A percentile compares a stretch with the other conserved stretches of the same genome.
Evolutionary conservation across 2,888 invertebrate species (phyloP).

Genomic region (Drosophila incognita): DNA sequence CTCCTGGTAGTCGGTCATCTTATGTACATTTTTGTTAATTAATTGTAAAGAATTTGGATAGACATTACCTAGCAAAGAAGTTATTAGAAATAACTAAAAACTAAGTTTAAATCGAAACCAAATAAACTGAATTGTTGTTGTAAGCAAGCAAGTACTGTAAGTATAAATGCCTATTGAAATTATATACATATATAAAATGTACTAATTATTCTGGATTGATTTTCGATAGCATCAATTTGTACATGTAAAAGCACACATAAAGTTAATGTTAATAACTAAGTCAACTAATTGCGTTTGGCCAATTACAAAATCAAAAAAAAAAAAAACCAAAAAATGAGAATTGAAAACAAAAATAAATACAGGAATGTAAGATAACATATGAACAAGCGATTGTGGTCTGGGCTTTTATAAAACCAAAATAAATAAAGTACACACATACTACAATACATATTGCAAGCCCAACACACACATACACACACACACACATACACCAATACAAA

Average conservation of each 20-base stretch:
- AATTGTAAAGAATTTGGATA: conserved; percentile 72
- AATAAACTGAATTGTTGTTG: conserved; percentile 52
- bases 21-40: conserved; percentile 67
- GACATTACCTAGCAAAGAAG: conserved; percentile 48
- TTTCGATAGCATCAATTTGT: conserved; percentile 67
- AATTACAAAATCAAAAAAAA: conserved; percentile 8
- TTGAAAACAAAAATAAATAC: conserved; percentile 46
- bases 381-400: conserved; percentile 28
- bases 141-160: conserved; percentile 56
- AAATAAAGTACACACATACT: conserved; percentile 10
- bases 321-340: conserved; percentile 11
- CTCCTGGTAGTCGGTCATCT: conserved; percentile 33
- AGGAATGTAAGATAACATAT: conserved; percentile 69
- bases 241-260: conserved; percentile 73
- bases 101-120: conserved; percentile 40
- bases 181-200: conserved; percentile 31
- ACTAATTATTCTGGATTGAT: conserved; percentile 43
- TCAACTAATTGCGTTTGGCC: conserved; percentile 44
- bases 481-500: conserved; percentile 23
- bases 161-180: conserved; percentile 50
- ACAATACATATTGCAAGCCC: conserved; percentile 31
- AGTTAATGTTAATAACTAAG: conserved; percentile 61
- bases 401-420: conserved; percentile 46
- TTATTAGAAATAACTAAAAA: conserved; percentile 80
- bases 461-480: conserved; percentile 15